Evolutionary conservation across 2,113 vertebrate species (phyloP).

Genomic region (Thomomys bottae): DNA sequence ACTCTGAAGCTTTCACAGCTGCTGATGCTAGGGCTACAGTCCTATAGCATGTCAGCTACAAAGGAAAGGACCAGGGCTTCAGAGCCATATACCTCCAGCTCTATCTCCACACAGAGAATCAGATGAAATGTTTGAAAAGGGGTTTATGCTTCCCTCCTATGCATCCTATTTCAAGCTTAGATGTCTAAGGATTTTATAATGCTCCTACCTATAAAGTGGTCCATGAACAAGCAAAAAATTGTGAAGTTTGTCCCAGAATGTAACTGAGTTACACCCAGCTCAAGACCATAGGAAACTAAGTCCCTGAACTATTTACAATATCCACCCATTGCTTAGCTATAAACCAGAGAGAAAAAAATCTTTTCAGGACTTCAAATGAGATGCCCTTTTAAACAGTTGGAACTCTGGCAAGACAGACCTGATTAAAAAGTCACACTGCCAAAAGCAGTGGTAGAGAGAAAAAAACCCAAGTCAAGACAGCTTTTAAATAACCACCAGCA

Average conservation of each 20-base stretch:
- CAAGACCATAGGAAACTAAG: slow-evolving; percentile 21
- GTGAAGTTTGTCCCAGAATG: neutral
- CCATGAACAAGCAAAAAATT: neutral
- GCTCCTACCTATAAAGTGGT: neutral
- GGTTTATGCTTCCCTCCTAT: no score
- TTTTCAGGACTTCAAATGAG: slow-evolving; percentile 41
- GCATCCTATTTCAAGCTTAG: neutral
- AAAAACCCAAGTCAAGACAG: slow-evolving; percentile 32
- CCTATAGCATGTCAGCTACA: neutral
- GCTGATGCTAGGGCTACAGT: slow-evolving; percentile 23
- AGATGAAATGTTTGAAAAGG: neutral
- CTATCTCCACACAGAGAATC: neutral
- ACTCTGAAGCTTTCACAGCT: slow-evolving; percentile 54
- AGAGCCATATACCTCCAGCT: neutral
- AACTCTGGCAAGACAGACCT: neutral
- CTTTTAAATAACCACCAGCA: slow-evolving; percentile 73
- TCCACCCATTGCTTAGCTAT: neutral
- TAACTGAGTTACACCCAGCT: neutral
- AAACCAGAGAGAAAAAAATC: slow-evolving; percentile 46
- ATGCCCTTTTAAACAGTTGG: slow-evolving; percentile 17
- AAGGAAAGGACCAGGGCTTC: neutral
- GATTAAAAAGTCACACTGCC: slow-evolving; percentile 10
- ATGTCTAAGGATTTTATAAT: neutral
- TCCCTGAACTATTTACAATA: neutral
- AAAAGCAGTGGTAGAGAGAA: slow-evolving; percentile 7